Base-by-base conservation (phyloP, 1,140 invertebrate species). In the Megalopta genalis region DNA sequence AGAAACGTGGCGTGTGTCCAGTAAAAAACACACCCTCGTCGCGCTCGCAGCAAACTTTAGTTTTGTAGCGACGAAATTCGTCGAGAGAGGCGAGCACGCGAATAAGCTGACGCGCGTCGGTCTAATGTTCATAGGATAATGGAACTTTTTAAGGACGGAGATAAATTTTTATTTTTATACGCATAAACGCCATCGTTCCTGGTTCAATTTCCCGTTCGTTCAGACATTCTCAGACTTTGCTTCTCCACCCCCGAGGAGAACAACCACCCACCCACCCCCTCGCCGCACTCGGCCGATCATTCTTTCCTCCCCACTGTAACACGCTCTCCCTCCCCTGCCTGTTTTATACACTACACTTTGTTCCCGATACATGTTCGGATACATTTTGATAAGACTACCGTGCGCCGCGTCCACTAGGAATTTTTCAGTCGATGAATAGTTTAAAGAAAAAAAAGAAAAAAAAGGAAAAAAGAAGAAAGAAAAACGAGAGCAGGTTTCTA, bases 151-250 rank as follows among this genome's bases (percentile, higher is more conserved):
- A 32, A 82, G 77, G 81, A 84, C 79, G 63, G 59, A 86, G 84
- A 86, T 75, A 85, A 74, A 86, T 85, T 85, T 49, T 86, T 86
- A 86, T 85, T 86, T 86, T 86, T 86, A 78, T 85, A 86, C 80
- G 75, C 63, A 85, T 85, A 85, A 81, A 74, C 81, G 78, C 63
- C 81, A 82, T 67, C 57, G 72, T 72, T 80, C 80, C 83, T 63
- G 32, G 25, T 64, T 42, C 73, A 54, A 68, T 25, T n/a, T n/a
- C 64, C 16, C 23, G 46, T 75, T 62, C 25, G 39, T 46, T 57
- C 52, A 14, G 16, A 3, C 23, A n/a, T 37, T 42, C 59, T 39
- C 52, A 21, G 12, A 52, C 64, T 80, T 52, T 52, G 54, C 18
- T 67, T 52, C 14, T 32, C 18, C 18, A 7, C 14, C 46, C n/a